Evolutionary conservation across 2,888 invertebrate genomes (phyloP), one percentile per base, ranked within the genome.

Genomic region (Melanchra persicariae): DNA sequence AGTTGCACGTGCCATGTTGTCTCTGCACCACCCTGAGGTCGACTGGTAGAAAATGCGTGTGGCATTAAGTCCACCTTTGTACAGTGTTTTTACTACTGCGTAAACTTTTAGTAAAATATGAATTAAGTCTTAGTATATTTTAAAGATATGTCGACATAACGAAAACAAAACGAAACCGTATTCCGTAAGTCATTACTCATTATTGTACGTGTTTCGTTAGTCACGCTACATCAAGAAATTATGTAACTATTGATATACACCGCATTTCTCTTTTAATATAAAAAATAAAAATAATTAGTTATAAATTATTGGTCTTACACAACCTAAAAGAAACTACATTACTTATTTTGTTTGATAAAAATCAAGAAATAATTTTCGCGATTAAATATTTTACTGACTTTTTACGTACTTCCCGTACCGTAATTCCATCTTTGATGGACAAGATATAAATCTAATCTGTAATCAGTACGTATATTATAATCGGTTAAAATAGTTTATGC

Each of bases 151-250:
- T 43, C 22, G 17, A n/a, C 9, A 51, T 52, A 6, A 43, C 22
- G 17, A n/a, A n/a, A 26, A 12, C n/a, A 24, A 24, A n/a, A 22
- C n/a, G 10, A 47, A 43, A 52, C 12, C 19, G 8, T 45, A 30
- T 54, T 10, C 17, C 12, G 30, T 55, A 66, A 63, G 47, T 77
- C 47, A 58, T 77, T 61, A 81, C 17, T n/a, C n/a, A 57, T 77
- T 61, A 77, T 15, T 37, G 54, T 49, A 61, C 60, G 12, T 55
- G 60, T 37, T 26, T 70, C 43, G 60, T 77, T 77, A 70, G 82
- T 82, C 12, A 59, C 71, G 71, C 52, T 54, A 64, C 47, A 49
- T 26, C 40, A 58, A 43, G 4, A 70, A 15, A 12, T 77, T 54
- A 59, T 15, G 71, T 45, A 82, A 62, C 58, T 19, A 77, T 61